Evolutionary conservation across 2,797 vertebrate species (phyloP).

Genomic region (Podarcis siculus): DNA sequence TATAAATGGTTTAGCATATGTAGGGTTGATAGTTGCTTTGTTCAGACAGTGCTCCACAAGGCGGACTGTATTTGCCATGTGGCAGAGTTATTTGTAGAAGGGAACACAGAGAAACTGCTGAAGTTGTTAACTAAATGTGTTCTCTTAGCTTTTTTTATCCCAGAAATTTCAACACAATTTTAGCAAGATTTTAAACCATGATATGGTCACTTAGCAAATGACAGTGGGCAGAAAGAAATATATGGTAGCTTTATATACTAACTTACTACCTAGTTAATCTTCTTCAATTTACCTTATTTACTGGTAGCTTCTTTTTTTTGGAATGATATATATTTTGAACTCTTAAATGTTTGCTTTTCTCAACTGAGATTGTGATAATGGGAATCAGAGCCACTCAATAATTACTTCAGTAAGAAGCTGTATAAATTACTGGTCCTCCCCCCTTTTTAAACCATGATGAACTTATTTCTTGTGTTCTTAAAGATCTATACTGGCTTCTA

Average conservation of each 20-base stretch:
- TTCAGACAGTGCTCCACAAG: neutral
- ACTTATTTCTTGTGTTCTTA: neutral
- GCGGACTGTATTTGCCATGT: constrained; percentile 1
- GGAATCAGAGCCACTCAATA: neutral
- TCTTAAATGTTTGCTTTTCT: neutral
- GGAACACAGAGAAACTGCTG: neutral
- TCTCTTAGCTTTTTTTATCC: neutral
- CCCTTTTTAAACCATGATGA: neutral
- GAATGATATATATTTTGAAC: neutral
- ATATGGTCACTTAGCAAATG: neutral
- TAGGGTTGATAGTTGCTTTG: neutral
- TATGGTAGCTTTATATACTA: neutral
- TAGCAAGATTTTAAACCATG: neutral
- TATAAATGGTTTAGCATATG: neutral
- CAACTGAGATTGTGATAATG: neutral
- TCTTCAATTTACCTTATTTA: neutral
- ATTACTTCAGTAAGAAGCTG: neutral
- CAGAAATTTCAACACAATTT: neutral
- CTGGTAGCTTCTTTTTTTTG: neutral
- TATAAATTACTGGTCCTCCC: neutral
- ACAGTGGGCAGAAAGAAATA: neutral
- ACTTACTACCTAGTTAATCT: neutral
- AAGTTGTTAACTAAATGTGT: neutral
- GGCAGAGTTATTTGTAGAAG: neutral
- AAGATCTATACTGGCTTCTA: neutral